Percentiles rank a stretch among this genome's conserved stretches.
These are phyloP conservation scores for Balanococcus diminutus DNA, from an alignment of 2,888 invertebrate genomes.

Conservation along the genomic window DNA sequence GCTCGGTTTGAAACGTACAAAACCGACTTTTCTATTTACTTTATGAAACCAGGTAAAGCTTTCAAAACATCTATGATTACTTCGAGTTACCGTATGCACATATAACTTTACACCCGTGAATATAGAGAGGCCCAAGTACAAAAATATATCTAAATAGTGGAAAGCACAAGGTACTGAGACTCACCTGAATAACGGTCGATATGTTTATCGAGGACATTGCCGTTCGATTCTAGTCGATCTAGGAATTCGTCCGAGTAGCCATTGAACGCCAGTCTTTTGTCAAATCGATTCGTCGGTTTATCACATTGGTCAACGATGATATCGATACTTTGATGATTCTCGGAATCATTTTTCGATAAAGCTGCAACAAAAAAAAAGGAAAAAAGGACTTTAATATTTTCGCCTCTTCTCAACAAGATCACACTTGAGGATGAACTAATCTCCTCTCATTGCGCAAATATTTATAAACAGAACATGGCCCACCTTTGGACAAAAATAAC, in stretches of 20 bases:
- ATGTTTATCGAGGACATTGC: slow-evolving; percentile 89
- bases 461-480: too few species aligned
- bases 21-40: not conserved
- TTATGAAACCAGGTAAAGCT: not conserved
- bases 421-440: too few species aligned
- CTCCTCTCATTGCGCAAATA: too few species aligned
- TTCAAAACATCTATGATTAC: not conserved
- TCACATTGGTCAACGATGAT: slow-evolving; percentile 46
- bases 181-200: slow-evolving; percentile 63
- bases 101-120: not conserved
- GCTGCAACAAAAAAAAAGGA: slow-evolving; percentile 70
- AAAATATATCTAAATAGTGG: too few species aligned
- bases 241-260: slow-evolving; percentile 94
- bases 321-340: slow-evolving; percentile 65
- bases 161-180: not conserved
- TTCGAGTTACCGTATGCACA: not conserved
- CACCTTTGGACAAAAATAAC: too few species aligned
- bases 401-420: too few species aligned
- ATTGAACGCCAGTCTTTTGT: slow-evolving; percentile 84
- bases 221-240: slow-evolving; percentile 90
- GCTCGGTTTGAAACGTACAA: not conserved
- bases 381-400: too few species aligned
- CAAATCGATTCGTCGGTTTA: slow-evolving; percentile 62
- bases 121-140: too few species aligned
- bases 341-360: slow-evolving; percentile 88